Evolutionary conservation across 2,797 vertebrate species (phyloP).

Genomic region (Myripristis jacobus): DNA sequence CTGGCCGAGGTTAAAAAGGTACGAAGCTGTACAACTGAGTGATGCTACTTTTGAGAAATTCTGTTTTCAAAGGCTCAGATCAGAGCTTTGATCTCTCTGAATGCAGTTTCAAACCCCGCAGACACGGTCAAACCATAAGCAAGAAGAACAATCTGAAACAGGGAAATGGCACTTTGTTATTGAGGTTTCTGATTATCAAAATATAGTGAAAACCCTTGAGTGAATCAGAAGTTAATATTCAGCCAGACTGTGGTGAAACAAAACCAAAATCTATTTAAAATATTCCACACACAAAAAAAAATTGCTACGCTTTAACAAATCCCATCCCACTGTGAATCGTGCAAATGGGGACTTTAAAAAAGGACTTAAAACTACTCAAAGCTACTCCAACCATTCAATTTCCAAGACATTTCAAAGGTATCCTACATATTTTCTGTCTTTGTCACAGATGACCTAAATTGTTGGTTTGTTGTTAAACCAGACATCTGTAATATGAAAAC

Average conservation of each 20-base stretch:
- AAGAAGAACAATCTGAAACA: neutral
- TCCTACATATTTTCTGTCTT: conserved; percentile 38
- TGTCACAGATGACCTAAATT: conserved; percentile 59
- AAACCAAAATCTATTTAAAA: neutral
- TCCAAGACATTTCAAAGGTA: conserved; percentile 29
- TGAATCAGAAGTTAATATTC: neutral
- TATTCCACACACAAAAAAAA: too few species aligned
- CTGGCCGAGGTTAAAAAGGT: neutral
- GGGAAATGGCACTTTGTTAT: neutral
- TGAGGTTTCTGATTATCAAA: neutral
- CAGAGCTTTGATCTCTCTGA: neutral
- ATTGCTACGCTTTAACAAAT: neutral
- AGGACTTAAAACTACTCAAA: conserved; percentile 9
- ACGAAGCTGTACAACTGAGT: neutral
- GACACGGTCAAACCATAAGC: neutral
- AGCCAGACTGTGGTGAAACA: neutral
- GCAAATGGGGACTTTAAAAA: neutral
- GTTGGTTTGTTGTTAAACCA: conserved; percentile 63
- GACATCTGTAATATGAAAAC: conserved; percentile 66
- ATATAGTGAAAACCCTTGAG: neutral
- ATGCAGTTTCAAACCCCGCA: neutral
- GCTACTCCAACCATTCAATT: conserved; percentile 11
- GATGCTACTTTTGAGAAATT: neutral
- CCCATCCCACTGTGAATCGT: neutral
- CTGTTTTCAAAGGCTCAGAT: neutral